Evolutionary conservation across 1,140 invertebrate genomes (phyloP).

Genomic region (Oryzaephilus surinamensis): DNA sequence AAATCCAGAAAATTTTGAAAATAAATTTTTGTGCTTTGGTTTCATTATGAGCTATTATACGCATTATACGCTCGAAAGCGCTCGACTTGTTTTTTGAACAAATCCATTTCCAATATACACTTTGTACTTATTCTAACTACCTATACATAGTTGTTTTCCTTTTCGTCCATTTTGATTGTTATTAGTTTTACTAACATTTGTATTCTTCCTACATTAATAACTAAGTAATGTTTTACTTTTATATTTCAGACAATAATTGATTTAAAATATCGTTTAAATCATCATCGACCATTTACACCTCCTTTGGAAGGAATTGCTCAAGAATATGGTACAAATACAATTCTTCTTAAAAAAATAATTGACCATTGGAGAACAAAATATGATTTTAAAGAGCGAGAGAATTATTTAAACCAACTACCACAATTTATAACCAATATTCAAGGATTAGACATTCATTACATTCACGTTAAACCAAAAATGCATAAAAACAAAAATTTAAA

Average conservation of each 20-base stretch:
- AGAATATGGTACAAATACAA: constrained; percentile 65
- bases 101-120: too few relatives aligned
- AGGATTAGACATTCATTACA: constrained; percentile 64
- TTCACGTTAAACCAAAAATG: constrained; percentile 52
- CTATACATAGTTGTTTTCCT: too few relatives aligned
- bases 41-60: too few relatives aligned
- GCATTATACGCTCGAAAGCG: too few relatives aligned
- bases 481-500: constrained; percentile 38
- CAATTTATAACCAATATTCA: constrained; percentile 64
- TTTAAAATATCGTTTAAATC: constrained; percentile 46
- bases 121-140: too few relatives aligned
- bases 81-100: too few relatives aligned
- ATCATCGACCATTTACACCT: constrained; percentile 41
- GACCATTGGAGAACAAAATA: constrained; percentile 69
- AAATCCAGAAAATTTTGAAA: too few relatives aligned
- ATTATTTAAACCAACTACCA: constrained; percentile 54
- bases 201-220: too few relatives aligned
- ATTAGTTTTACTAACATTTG: too few relatives aligned
- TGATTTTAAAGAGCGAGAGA: constrained; percentile 59
- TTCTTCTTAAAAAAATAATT: constrained; percentile 56
- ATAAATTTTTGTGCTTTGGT: too few relatives aligned
- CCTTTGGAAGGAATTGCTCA: constrained; percentile 60
- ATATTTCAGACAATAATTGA: constrained; percentile 47
- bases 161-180: too few relatives aligned
- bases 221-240: too few relatives aligned